Base-by-base conservation (phyloP, 2,797 vertebrate genomes). In the Sandelia bainsii region DNA sequence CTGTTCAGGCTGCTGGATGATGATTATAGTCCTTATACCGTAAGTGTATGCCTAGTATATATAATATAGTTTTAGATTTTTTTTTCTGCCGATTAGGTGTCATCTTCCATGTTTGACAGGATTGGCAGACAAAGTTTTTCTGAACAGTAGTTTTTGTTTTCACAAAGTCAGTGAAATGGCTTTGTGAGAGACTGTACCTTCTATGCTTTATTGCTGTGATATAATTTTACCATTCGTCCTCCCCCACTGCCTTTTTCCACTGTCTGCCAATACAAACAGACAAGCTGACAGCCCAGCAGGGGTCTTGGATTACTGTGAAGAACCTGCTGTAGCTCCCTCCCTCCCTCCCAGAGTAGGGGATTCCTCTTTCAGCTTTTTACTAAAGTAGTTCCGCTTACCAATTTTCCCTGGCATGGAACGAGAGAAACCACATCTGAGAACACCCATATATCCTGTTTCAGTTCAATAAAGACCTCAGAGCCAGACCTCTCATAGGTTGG, bases 301-400 rank as follows among this genome's bases (percentile, higher is more conserved):
- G 72, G 78, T 75, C 74, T 79, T 77, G 78, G 84, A 81, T 91
- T 79, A 75, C 83, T 58, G 68, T 62, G 77, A 72, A 80, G 69
- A 85, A 82, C 74, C 70, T 62, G 68, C 65, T 23, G 40, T n/a
- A 7, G 20, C 49, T 51, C 52, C 49, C 52, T 11, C 34, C 52
- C 64, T 34, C 32, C 27, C 48, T 54, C 22, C 27, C 49, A 49
- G 22, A 54, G 64, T 2, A 2, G 49, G 62, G 71, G 80, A 81
- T 80, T 90, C 78, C 80, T 79, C 0, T 83, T 83, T 86, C 79
- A 79, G 59, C 77, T 37, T n/a, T 37, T 1, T 73, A 68, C 39
- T 80, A 56, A 84, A 92, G 81, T 79, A 73, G 75, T 83, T 88
- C 75, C 50, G 13, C 71, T 86, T 57, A 75, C 70, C 69, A 72